phyloP scores from a whole-genome alignment of 2,888 invertebrate genomes.

The Stramonita haemastoma region DNA sequence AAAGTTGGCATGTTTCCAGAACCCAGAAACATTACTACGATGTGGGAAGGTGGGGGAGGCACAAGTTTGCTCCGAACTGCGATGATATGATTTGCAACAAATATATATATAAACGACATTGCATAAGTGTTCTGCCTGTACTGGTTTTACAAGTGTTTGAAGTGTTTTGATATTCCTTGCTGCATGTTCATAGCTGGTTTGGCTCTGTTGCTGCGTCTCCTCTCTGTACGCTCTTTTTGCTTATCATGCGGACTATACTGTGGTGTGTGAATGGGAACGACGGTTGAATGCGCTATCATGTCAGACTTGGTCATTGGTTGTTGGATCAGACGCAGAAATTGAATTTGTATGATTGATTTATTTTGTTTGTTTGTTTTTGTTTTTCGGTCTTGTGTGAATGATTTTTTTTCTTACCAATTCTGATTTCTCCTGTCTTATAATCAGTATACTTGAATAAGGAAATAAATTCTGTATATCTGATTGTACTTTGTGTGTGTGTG shows the following conservation, averaged over 20 bases:
- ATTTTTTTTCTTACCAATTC: not conserved
- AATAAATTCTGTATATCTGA: not conserved
- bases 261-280: not conserved
- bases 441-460: conserved; percentile 7
- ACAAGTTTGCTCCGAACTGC: not conserved
- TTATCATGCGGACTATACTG: no score
- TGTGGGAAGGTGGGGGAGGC: not conserved
- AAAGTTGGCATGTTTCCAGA: not conserved
- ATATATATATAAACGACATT: not conserved
- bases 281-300: not conserved
- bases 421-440: not conserved
- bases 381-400: not conserved
- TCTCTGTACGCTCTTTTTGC: not conserved
- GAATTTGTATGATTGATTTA: not conserved
- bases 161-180: not conserved
- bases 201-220: not conserved
- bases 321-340: not conserved
- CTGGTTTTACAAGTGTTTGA: not conserved
- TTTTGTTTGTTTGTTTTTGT: not conserved
- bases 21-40: no score
- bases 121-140: not conserved
- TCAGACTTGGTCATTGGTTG: not conserved
- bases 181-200: not conserved
- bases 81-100: not conserved
- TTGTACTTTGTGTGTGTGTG: not conserved